Base-by-base conservation (phyloP, 2,888 invertebrate genomes). In the Oscheius sp. region DNA sequence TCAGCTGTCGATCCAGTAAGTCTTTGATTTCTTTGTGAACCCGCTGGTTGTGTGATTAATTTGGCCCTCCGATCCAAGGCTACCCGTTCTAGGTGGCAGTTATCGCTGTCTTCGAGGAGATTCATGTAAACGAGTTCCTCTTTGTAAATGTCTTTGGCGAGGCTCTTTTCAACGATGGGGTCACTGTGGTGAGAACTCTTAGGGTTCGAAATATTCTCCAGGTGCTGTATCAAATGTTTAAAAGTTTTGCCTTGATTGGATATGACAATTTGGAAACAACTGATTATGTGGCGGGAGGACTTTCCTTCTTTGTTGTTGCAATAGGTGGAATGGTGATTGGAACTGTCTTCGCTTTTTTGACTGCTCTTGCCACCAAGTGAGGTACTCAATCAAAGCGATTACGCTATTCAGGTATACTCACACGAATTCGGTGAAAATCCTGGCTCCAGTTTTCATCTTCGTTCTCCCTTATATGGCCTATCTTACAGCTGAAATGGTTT, bases 121-220 rank as follows among this genome's bases (percentile, higher is more conserved):
- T 79, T 46, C 96, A 96, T 87, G 96, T 97, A 79, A 95, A 96
- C 88, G 96, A 61, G 42, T 93, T 96, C 80, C 91, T 97, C 74
- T 96, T 97, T 88, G 96, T 97, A 87, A 94, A 97, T 72, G 96
- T 97, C 57, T 97, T 97, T 88, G 97, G 97, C 57, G 97, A 97
- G 89, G 96, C 96, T 37, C 90, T 97, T 81, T 91, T 97, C 74
- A 97, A 97, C 88, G 96, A 97, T 88, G 97, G 96, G 69, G 96
- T 97, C 80, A 96, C 96, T 82, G 96, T 96, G 85, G 65, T 64
- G 4, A 46, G 57, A 27, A 12, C 4, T 53, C 37, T 12, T 37
- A 12, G 20, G 12, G 3, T 37, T 23, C n/a, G n/a, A n/a, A n/a
- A n/a, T n/a, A n/a, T n/a, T 15, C 48, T 73, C 12, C 61, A 79